Conservation (phyloP, 2,113 vertebrate species). For the Psophia crepitans region DNA sequence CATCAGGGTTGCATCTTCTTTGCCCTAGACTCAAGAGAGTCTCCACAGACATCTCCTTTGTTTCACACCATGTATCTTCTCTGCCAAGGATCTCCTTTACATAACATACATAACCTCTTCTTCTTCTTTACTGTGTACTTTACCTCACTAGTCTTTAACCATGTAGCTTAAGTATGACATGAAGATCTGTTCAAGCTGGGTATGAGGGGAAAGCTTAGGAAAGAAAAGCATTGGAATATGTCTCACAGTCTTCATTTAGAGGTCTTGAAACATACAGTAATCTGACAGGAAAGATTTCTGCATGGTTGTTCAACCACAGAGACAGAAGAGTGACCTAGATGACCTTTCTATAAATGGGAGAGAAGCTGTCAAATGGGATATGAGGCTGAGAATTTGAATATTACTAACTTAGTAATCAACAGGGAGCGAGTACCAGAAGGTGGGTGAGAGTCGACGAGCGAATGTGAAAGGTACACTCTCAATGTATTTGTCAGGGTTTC, state of each 20-base stretch:
- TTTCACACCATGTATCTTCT: neutral
- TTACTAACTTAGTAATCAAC: neutral
- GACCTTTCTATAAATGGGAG: neutral
- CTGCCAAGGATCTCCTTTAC: neutral
- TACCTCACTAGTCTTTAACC: neutral
- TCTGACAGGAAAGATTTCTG: neutral
- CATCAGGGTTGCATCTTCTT: neutral
- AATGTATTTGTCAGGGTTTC: neutral
- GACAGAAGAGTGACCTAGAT: neutral
- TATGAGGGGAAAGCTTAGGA: neutral
- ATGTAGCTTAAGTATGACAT: neutral
- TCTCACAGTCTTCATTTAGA: neutral
- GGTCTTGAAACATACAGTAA: neutral
- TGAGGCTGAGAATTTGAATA: neutral
- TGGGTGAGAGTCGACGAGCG: neutral
- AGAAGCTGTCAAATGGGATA: neutral
- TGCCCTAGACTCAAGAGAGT: neutral
- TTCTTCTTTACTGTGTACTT: neutral
- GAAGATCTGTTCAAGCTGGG: neutral
- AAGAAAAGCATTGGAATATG: neutral
- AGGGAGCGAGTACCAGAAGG: neutral
- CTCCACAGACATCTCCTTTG: neutral
- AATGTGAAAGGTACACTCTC: neutral
- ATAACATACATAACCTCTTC: neutral
- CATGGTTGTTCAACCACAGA: neutral